A percentile compares a stretch with the other conserved stretches of the same genome.
These are phyloP conservation scores for Mylabris phalerata DNA, from an alignment of 1,140 invertebrate genomes.

Conservation along the genomic window DNA sequence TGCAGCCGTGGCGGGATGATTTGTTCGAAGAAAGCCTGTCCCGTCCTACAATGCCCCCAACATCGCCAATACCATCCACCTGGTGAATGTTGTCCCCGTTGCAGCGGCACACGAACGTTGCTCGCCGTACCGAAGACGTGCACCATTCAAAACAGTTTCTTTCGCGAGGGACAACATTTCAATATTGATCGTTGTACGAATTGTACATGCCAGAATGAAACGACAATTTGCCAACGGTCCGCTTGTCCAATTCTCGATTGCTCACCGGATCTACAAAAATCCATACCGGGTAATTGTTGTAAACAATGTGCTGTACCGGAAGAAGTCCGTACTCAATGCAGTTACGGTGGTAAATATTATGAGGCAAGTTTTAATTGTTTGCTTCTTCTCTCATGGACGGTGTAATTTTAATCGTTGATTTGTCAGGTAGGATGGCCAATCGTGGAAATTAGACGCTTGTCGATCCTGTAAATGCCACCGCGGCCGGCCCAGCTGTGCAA, in stretches of 20 bases:
- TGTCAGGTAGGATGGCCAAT: conserved; percentile 68
- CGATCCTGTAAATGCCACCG: conserved; percentile 74
- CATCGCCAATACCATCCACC: conserved; percentile 56
- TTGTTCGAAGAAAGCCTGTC: conserved; percentile 78
- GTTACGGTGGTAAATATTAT: conserved; percentile 55
- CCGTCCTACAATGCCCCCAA: conserved; percentile 69
- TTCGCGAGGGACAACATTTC: conserved; percentile 52
- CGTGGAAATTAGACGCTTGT: conserved; percentile 79
- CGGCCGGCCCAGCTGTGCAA: conserved; percentile 73
- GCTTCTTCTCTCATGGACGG: neutral
- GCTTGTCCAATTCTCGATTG: conserved; percentile 81
- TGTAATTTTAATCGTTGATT: conserved; percentile 18
- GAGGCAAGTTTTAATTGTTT: conserved; percentile 47
- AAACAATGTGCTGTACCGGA: conserved; percentile 54
- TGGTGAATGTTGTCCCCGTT: conserved; percentile 79
- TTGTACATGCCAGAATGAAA: conserved; percentile 73
- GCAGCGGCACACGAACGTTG: conserved; percentile 47
- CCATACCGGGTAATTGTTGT: conserved; percentile 65
- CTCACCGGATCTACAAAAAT: conserved; percentile 59
- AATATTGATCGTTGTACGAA: conserved; percentile 71
- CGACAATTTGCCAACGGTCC: conserved; percentile 65
- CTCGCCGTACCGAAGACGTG: conserved; percentile 51
- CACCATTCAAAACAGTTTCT: conserved; percentile 60
- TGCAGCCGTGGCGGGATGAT: conserved; percentile 68
- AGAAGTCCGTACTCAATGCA: conserved; percentile 58